Base-by-base conservation (phyloP, 2,888 invertebrate species). In the Clivina fossor region DNA sequence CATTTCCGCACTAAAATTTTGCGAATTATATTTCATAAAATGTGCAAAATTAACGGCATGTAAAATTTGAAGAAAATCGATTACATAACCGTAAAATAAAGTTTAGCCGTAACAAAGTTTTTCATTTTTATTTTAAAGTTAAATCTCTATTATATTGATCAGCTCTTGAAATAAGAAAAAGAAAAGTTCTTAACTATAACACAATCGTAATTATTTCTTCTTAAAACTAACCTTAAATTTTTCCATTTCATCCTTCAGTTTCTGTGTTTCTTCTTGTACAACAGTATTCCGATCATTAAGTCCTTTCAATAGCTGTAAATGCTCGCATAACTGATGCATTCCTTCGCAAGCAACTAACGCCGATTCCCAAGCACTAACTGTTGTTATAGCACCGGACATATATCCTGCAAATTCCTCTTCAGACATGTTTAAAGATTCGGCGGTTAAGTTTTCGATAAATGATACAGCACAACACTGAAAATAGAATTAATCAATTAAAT, bases 381-480 rank as follows among this genome's bases (percentile, higher is more conserved):
- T 89, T 8, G 91, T 85, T 55, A 91, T 85, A 60, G 91, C 88
- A 22, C 98, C 97, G 7, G 90, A 88, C 78, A 98, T 95, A 73
- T 95, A 92, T 16, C 90, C 87, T 64, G 94, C 86, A 69, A 97
- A 99, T 74, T 98, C 96, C 62, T 90, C 88, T 66, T 85, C 83
- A 11, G 90, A 84, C 86, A 99, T 90, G 69, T 84, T 92, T 51
- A 99, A 77, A 1, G 94, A 95, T 69, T 94, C 93, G 1, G 93
- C 93, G 3, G 90, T 95, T 66, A 99, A 75, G 69, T 94, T 93
- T 77, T 98, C 97, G 61, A 99, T 95, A 74, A 98, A 99, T 7
- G 93, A 90, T 26, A 98, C 93, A 2, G 98, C 99, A 74, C 97
- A 98, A 68, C 97, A 98, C 90, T 95, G 72, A 5, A 57, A 32